Conservation (phyloP, 2,888 invertebrate genomes). For the Campoplex nolae region DNA sequence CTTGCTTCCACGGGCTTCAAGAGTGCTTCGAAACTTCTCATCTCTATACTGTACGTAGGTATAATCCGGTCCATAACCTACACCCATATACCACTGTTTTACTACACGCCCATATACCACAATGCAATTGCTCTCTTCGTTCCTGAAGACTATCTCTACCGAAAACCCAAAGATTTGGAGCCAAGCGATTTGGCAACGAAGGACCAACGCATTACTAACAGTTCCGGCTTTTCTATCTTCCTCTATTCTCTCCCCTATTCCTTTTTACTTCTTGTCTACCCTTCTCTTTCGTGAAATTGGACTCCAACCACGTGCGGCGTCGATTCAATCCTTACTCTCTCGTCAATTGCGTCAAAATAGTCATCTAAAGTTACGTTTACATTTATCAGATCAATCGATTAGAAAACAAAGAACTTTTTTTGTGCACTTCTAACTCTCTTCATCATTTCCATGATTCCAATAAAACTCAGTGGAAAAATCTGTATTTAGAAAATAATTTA, state of each 20-base stretch:
- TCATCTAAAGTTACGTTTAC: constrained; percentile 2
- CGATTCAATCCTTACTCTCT: constrained; percentile 46
- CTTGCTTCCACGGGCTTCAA: constrained; percentile 12
- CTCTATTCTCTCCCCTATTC: constrained; percentile 4
- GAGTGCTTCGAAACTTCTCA: constrained; percentile 51
- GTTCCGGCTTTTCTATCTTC: constrained; percentile 55
- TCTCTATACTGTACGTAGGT: constrained; percentile 44
- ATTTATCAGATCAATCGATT: not conserved
- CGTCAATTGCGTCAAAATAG: constrained; percentile 17
- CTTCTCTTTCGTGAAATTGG: constrained; percentile 22
- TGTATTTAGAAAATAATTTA: no score
- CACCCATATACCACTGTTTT: constrained; percentile 25
- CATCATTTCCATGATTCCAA: no score
- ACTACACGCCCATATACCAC: constrained; percentile 39
- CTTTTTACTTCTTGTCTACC: constrained; percentile 26
- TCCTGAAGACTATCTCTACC: constrained; percentile 58
- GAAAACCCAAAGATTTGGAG: constrained; percentile 67
- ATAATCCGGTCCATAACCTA: constrained; percentile 50
- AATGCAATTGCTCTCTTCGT: constrained; percentile 55
- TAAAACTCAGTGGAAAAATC: no score
- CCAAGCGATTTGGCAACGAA: constrained; percentile 69
- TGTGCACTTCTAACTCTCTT: no score
- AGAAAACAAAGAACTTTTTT: not conserved
- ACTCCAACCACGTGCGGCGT: constrained; percentile 48
- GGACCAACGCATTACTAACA: constrained; percentile 68